These are phyloP conservation scores for Orussus abietinus DNA, from an alignment of 1,140 invertebrate genomes.

Conservation along the genomic window DNA sequence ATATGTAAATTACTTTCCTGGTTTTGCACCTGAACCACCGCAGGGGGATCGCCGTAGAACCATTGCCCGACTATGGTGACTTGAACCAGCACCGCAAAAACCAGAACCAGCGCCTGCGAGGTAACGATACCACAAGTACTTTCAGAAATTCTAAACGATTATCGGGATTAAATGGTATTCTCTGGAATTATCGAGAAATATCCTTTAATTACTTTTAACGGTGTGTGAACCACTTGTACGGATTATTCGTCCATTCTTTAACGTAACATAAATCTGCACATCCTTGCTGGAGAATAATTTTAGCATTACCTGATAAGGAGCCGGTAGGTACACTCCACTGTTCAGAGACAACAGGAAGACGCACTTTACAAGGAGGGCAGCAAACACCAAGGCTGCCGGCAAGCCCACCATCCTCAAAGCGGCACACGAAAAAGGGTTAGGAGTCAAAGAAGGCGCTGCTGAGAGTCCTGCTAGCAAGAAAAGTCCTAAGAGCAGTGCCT, in stretches of 20 bases:
- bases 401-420: conserved; percentile 82
- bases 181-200: no score
- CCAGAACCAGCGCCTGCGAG: conserved; percentile 71
- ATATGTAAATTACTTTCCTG: conserved; percentile 25
- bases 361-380: conserved; percentile 88
- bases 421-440: conserved; percentile 77
- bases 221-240: no score
- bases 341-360: conserved; percentile 89
- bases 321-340: conserved; percentile 87
- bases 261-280: no score
- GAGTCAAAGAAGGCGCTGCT: conserved; percentile 74
- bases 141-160: no score
- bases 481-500: conserved; percentile 82
- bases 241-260: no score
- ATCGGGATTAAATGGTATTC: no score
- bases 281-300: no score
- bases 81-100: conserved; percentile 87
- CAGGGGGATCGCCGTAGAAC: conserved; percentile 68
- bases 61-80: conserved; percentile 85
- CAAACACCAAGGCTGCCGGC: conserved; percentile 85
- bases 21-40: conserved; percentile 56
- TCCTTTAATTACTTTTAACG: no score
- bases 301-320: conserved; percentile 79
- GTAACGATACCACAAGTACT: conserved; percentile 17
- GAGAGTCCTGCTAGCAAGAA: conserved; percentile 78